Evolutionary conservation across 2,888 invertebrate genomes (phyloP).

Genomic region (Drosophila setosimentum): DNA sequence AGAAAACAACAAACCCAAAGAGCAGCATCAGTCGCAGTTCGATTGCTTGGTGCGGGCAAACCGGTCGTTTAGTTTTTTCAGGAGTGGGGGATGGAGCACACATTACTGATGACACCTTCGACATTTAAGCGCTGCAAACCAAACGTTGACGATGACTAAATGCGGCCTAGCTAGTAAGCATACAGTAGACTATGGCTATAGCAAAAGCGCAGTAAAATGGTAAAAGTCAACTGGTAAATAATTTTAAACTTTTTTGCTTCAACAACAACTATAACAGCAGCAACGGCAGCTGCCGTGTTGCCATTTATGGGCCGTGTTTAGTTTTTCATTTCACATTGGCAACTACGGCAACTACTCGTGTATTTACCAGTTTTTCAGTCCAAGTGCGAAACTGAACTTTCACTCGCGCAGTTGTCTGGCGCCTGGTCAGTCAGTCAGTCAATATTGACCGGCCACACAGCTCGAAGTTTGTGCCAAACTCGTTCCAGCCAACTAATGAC

Average conservation of each 20-base stretch:
- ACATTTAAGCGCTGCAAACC: slow-evolving; percentile 65
- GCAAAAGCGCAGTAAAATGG: slow-evolving; percentile 58
- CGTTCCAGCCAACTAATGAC: slow-evolving; percentile 70
- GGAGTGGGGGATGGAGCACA: slow-evolving; percentile 15
- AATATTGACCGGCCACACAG: slow-evolving; percentile 56
- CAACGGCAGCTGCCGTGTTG: slow-evolving; percentile 54
- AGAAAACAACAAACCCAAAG: slow-evolving; percentile 36
- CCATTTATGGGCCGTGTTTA: slow-evolving; percentile 70
- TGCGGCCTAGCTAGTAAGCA: slow-evolving; percentile 37
- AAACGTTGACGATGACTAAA: slow-evolving; percentile 59
- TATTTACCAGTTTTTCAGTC: slow-evolving; percentile 55
- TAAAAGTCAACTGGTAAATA: slow-evolving; percentile 73
- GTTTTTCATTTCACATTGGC: slow-evolving; percentile 76
- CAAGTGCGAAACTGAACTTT: slow-evolving; percentile 62
- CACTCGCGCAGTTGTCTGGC: slow-evolving; percentile 69
- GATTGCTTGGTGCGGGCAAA: slow-evolving; percentile 33
- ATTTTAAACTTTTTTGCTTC: slow-evolving; percentile 52
- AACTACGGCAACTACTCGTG: slow-evolving; percentile 15
- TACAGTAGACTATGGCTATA: slow-evolving; percentile 47
- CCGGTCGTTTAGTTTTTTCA: slow-evolving; percentile 43
- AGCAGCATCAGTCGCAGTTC: slow-evolving; percentile 31
- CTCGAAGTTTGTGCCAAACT: slow-evolving; percentile 43
- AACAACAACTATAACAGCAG: neutral
- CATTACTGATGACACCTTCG: slow-evolving; percentile 79
- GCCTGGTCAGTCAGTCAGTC: slow-evolving; percentile 39